Conservation (phyloP, 2,888 invertebrate species). For the Chesias legatella region DNA sequence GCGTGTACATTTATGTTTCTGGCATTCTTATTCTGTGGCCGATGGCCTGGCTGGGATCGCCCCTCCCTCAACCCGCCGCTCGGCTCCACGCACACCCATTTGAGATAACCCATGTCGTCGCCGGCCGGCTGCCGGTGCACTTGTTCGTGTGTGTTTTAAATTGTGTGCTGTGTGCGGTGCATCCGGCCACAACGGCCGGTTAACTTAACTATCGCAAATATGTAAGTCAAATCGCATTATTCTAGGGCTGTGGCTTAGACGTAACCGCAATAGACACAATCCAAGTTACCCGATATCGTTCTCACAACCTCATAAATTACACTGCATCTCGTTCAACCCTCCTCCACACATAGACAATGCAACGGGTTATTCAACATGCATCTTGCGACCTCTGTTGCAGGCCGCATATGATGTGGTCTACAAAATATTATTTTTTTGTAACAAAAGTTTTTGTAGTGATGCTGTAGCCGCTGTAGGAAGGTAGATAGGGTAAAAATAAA, state of each 20-base stretch:
- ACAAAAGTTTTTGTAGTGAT: conserved; percentile 11
- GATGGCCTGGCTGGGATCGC: conserved; percentile 7
- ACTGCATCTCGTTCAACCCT: neutral
- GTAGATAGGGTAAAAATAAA: conserved; percentile 29
- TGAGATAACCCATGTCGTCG: conserved; percentile 24
- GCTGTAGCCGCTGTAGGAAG: conserved; percentile 13
- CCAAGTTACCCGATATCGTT: conserved; percentile 8
- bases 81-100: conserved; percentile 7
- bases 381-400: conserved; percentile 5
- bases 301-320: conserved; percentile 5
- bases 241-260: neutral
- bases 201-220: conserved; percentile 14
- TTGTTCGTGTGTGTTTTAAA: conserved; percentile 25
- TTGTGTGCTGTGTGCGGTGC: conserved; percentile 22
- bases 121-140: conserved; percentile 28
- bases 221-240: conserved; percentile 21
- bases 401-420: conserved; percentile 12
- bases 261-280: conserved; percentile 1
- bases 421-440: conserved; percentile 16
- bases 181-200: conserved; percentile 22
- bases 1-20: conserved; percentile 7
- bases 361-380: conserved; percentile 19
- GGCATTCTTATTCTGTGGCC: conserved; percentile 11
- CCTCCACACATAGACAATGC: conserved; percentile 9
- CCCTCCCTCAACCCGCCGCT: conserved; percentile 9